Base-by-base conservation (phyloP, 1,140 invertebrate genomes). In the Neodiprion lecontei region DNA sequence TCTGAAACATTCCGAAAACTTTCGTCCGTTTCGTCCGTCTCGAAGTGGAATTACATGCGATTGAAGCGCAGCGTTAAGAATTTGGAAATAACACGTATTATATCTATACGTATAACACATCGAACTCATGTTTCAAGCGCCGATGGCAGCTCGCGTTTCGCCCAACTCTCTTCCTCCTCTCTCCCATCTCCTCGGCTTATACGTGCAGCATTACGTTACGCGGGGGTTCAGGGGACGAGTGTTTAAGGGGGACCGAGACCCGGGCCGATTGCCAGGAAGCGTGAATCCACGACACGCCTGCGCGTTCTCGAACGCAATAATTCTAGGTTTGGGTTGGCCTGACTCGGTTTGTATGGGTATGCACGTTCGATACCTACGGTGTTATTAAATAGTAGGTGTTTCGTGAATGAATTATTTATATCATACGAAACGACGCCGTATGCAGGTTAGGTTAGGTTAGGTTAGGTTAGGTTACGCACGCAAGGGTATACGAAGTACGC, bases 381-480 rank as follows among this genome's bases (percentile, higher is more conserved):
- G 53, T 61, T 61, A 61, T 61, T 61, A 61, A 61, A 61, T 61
- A 61, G 53, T 61, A 61, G 53, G 53, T 61, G 53, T 61, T 61
- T 61, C 53, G 53, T 61, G 53, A 61, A 61, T 61, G 53, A 61
- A 61, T 61, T 61, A 61, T 61, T 61, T 61, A 61, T 61, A 14
- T 17, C 5, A 61, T 14, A 61, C 53, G 53, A 40, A 40, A 40
- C 53, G 28, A 40, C 28, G 28, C 28, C 28, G 28, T 40, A 40
- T 40, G 28, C 28, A 40, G 1, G 28, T 40, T 40, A 40, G 28
- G 28, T 40, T 40, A 40, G 28, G 28, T 40, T 40, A 40, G 28
- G 28, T 40, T 40, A 40, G 28, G 28, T 40, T 40, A 40, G 28
- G 28, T 40, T 40, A 40, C 28, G 28, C 9, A 17, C 53, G 7